Evolutionary conservation across 2,888 invertebrate species (phyloP).

Genomic region (Panorpa germanica): DNA sequence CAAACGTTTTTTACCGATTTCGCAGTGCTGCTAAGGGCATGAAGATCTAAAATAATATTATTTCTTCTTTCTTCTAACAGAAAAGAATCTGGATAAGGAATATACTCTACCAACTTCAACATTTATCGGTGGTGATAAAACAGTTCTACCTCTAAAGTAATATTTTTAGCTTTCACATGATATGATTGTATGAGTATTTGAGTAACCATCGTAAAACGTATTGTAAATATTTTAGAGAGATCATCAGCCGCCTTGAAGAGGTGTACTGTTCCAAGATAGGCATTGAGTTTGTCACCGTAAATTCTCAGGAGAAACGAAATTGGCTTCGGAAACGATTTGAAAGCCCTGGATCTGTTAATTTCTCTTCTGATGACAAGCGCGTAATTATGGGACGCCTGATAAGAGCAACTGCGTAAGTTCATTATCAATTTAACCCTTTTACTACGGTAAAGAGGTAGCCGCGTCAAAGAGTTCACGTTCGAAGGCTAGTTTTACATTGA

Average conservation of each 20-base stretch:
- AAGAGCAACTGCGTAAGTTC: constrained; percentile 58
- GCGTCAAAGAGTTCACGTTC: no score
- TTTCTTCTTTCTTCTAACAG: constrained; percentile 29
- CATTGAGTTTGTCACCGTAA: constrained; percentile 94
- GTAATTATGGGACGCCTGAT: constrained; percentile 76
- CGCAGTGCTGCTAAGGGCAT: no score
- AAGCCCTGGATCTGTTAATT: constrained; percentile 57
- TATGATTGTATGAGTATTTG: constrained; percentile 6
- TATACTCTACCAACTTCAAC: constrained; percentile 65
- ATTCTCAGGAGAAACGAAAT: constrained; percentile 85
- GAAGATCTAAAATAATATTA: constrained; percentile 37
- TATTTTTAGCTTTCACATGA: constrained; percentile 35
- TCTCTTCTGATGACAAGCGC: constrained; percentile 68
- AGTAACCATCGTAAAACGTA: not conserved
- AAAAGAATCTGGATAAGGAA: constrained; percentile 30
- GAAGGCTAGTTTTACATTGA: no score
- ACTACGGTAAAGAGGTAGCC: no score
- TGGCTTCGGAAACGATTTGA: constrained; percentile 90
- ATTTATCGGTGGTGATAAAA: constrained; percentile 78
- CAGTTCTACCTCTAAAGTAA: constrained; percentile 57
- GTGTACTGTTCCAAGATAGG: constrained; percentile 89
- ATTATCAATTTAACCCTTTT: constrained; percentile 2
- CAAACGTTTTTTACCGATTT: no score
- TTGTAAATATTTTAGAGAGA: constrained; percentile 39
- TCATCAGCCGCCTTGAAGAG: constrained; percentile 63